Evolutionary conservation across 2,888 invertebrate genomes (phyloP).

Genomic region (Alcis repandata): DNA sequence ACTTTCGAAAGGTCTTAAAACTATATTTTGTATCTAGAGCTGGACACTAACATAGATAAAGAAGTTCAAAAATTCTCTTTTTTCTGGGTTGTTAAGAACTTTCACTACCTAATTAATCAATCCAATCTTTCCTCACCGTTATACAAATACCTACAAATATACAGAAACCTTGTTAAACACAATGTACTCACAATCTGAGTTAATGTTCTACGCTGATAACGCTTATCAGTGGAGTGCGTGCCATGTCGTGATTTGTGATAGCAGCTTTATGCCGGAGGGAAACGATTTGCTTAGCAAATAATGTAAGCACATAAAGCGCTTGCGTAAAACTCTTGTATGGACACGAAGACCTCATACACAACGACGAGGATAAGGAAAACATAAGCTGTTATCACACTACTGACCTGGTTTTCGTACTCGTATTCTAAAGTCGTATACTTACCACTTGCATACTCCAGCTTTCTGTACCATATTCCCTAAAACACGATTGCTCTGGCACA

Average conservation of each 20-base stretch:
- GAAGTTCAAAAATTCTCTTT: too few relatives aligned
- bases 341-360: conserved; percentile 9
- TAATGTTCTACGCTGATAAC: conserved; percentile 59
- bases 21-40: too few relatives aligned
- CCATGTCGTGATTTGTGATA: conserved; percentile 46
- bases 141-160: conserved; percentile 38
- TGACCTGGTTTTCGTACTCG: conserved; percentile 4
- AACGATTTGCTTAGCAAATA: conserved; percentile 41
- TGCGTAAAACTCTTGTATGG: conserved; percentile 13
- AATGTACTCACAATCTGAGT: conserved; percentile 46
- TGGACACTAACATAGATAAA: too few relatives aligned
- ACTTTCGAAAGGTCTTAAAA: too few relatives aligned
- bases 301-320: conserved; percentile 25
- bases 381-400: conserved; percentile 6
- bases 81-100: neutral
- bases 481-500: too few relatives aligned
- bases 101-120: neutral
- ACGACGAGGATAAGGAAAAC: conserved; percentile 13
- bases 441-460: neutral
- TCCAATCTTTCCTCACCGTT: conserved; percentile 19
- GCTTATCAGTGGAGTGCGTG: conserved; percentile 55
- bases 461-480: neutral
- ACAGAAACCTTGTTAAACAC: conserved; percentile 42
- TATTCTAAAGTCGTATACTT: neutral
- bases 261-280: conserved; percentile 36